These are phyloP conservation scores for Drosophila sp. DNA, from an alignment of 1,140 invertebrate genomes.

Conservation along the genomic window DNA sequence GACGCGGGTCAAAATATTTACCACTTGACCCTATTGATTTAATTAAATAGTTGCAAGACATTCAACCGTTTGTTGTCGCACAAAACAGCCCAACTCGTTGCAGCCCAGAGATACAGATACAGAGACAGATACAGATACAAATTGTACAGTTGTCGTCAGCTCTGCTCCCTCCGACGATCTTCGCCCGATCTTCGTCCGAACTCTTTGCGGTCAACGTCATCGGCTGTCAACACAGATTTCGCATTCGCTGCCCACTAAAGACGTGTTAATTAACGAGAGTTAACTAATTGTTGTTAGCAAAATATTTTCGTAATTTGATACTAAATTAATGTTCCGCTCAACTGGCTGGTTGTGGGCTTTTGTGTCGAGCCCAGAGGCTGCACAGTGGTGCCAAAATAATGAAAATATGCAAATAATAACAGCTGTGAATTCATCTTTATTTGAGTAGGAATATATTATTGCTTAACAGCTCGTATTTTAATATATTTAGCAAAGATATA, in stretches of 20 bases:
- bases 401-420: neutral
- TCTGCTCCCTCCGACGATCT: neutral
- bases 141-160: neutral
- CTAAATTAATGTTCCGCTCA: slow-evolving; percentile 84
- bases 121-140: slow-evolving; percentile 1
- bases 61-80: slow-evolving; percentile 74
- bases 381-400: slow-evolving; percentile 41
- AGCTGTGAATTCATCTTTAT: neutral
- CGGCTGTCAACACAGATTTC: slow-evolving; percentile 82
- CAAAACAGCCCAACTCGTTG: slow-evolving; percentile 38
- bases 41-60: slow-evolving; percentile 85
- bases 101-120: slow-evolving; percentile 8
- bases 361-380: slow-evolving; percentile 53
- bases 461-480: too few relatives aligned
- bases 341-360: slow-evolving; percentile 78
- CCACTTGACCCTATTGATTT: slow-evolving; percentile 85
- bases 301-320: slow-evolving; percentile 84
- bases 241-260: slow-evolving; percentile 70
- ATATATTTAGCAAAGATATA: too few relatives aligned
- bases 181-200: neutral
- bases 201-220: slow-evolving; percentile 43
- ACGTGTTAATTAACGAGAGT: slow-evolving; percentile 84
- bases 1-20: slow-evolving; percentile 85
- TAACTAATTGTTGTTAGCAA: slow-evolving; percentile 85
- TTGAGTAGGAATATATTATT: neutral